Conservation (phyloP, 2,888 invertebrate genomes). For the Laspeyria flexula region DNA sequence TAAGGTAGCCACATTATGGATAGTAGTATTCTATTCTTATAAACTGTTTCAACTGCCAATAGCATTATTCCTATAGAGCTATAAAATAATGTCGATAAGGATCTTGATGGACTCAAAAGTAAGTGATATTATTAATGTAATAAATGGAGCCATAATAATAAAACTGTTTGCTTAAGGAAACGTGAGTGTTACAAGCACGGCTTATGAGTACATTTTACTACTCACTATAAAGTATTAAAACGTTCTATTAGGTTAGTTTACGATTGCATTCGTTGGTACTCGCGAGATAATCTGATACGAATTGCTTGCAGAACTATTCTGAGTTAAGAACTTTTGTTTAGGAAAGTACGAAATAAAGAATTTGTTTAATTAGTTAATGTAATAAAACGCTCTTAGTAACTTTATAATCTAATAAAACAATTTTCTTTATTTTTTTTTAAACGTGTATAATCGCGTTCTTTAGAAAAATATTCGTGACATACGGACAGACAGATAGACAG, state of each 20-base stretch:
- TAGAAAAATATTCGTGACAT: too few species aligned
- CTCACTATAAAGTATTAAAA: conserved; percentile 34
- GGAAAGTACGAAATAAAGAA: not conserved
- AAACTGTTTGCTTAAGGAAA: conserved; percentile 42
- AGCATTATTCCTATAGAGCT: conserved; percentile 13
- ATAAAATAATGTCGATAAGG: conserved; percentile 42
- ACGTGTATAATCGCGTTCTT: too few species aligned
- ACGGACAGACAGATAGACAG: too few species aligned
- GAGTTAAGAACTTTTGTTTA: conserved; percentile 3
- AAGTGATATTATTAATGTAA: conserved; percentile 43
- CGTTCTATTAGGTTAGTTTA: conserved; percentile 35
- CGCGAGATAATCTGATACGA: conserved; percentile 22
- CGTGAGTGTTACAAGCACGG: conserved; percentile 30
- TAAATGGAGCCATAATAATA: conserved; percentile 42
- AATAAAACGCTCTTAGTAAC: too few species aligned
- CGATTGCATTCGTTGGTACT: conserved; percentile 32
- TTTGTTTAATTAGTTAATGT: too few species aligned
- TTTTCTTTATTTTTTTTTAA: too few species aligned
- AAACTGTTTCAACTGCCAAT: conserved; percentile 1
- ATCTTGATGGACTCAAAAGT: conserved; percentile 40
- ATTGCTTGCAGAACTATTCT: conserved; percentile 18
- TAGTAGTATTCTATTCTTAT: not conserved
- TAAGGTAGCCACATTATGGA: conserved; percentile 1
- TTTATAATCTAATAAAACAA: too few species aligned
- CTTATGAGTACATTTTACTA: conserved; percentile 38